These are phyloP conservation scores for Dynastes tityus DNA, from an alignment of 2,888 invertebrate species.

Conservation along the genomic window DNA sequence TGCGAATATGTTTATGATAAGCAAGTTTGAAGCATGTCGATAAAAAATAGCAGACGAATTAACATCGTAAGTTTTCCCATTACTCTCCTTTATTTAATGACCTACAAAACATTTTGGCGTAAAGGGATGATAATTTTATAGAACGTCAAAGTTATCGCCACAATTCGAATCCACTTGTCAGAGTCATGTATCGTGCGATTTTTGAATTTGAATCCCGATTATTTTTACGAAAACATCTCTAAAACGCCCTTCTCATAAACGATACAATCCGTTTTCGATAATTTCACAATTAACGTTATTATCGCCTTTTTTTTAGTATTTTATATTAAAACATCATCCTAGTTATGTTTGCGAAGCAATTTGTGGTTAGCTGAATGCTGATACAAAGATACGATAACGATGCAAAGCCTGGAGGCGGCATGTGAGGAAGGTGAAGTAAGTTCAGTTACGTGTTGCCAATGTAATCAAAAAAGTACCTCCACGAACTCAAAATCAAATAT, in stretches of 20 bases:
- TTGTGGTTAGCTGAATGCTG: constrained; percentile 70
- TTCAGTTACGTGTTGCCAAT: constrained; percentile 55
- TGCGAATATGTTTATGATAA: constrained; percentile 60
- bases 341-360: constrained; percentile 57
- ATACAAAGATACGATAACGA: constrained; percentile 71
- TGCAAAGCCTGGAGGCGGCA: constrained; percentile 80
- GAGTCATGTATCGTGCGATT: constrained; percentile 55
- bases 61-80: constrained; percentile 60
- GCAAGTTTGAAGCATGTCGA: constrained; percentile 62
- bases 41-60: constrained; percentile 56
- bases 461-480: constrained; percentile 55
- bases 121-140: constrained; percentile 53
- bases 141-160: constrained; percentile 50
- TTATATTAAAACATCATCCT: constrained; percentile 29
- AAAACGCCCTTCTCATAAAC: too few relatives aligned
- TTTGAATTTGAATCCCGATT: neutral
- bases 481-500: constrained; percentile 54
- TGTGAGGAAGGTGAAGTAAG: constrained; percentile 79
- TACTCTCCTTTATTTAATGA: constrained; percentile 51
- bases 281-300: neutral
- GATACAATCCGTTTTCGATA: too few relatives aligned
- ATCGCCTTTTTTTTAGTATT: constrained; percentile 38
- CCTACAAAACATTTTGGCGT: constrained; percentile 51
- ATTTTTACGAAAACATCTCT: neutral
- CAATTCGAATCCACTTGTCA: constrained; percentile 64